Percentiles rank a stretch among this genome's conserved stretches.
Evolutionary conservation across 2,888 invertebrate species (phyloP).

Genomic region (Folsomia candida): DNA sequence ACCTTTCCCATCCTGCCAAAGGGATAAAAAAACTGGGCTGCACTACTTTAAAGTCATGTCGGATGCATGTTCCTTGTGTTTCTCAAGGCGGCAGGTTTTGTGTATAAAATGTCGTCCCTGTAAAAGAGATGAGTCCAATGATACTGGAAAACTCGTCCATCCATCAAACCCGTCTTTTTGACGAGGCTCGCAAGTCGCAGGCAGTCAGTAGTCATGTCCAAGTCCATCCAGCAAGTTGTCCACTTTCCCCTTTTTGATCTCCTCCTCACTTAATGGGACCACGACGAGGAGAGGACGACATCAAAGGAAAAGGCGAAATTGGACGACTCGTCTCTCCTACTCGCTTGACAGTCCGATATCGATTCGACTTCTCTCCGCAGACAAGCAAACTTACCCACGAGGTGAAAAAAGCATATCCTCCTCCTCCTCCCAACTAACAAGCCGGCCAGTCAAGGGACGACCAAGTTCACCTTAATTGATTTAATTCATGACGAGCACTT

Average conservation of each 20-base stretch:
- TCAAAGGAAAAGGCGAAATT: slow-evolving; percentile 21
- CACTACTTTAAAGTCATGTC: slow-evolving; percentile 12
- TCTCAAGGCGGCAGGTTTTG: slow-evolving; percentile 48
- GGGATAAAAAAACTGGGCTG: slow-evolving; percentile 20
- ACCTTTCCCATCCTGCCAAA: no score
- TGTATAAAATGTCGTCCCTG: no score
- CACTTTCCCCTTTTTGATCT: neutral
- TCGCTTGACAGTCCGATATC: slow-evolving; percentile 3
- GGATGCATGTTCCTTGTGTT: slow-evolving; percentile 30
- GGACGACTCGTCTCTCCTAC: neutral
- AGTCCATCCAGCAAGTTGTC: slow-evolving; percentile 6
- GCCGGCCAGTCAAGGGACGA: neutral
- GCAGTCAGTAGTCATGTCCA: slow-evolving; percentile 18
- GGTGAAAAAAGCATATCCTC: no score
- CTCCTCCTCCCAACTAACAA: neutral
- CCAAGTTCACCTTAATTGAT: neutral
- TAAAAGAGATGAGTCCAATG: slow-evolving; percentile 48
- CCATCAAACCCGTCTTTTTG: slow-evolving; percentile 51
- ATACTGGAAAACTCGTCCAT: slow-evolving; percentile 51
- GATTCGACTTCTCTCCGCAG: neutral
- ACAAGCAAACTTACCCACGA: neutral
- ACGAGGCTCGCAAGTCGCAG: slow-evolving; percentile 31
- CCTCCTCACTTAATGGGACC: slow-evolving; percentile 1
- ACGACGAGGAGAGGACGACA: slow-evolving; percentile 11
- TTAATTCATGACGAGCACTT: neutral